Evolutionary conservation across 1,140 invertebrate genomes (phyloP), one percentile per base, ranked within the genome.

Genomic region (Caenorhabditis elegans): DNA sequence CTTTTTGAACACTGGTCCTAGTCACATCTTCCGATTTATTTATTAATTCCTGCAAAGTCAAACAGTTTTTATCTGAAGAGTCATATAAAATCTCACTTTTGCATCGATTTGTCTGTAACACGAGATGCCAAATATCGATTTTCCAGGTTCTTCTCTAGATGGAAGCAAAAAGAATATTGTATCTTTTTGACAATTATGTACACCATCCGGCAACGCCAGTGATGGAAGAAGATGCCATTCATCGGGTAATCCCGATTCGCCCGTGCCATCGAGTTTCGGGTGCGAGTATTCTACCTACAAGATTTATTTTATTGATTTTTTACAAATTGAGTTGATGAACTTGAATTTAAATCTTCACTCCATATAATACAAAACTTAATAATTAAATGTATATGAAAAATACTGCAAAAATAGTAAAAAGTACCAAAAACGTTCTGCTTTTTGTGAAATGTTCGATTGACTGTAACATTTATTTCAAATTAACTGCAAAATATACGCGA

Each of bases 21-120:
- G 97, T 99, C 87, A 99, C 95, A 90, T 98, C 96, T n/a, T 95
- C 94, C n/a, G 95, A 95, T 84, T 94, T 94, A 90, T 95, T 95
- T 87, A 95, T 93, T 31, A 98, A 91, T 93, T 95, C 94, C 94
- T 96, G 88, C 80, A 88, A 83, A 84, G 46, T 31, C 22, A 43
- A 8, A 43, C 5, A 8, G 39, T 5, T 43, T 8, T 5, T 8
- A 43, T 43, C 15, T 5, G 6, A 43, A 43, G 6, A 8, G 15
- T 43, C 39, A 43, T 15, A 43, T 53, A 24, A 10, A 48, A 22
- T 36, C 84, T 90, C 92, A 96, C 95, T 91, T 96, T 95, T 17
- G 96, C 93, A 86, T 96, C 94, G 87, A 99, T 98, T 92, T 99
- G 97, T 84, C 96, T 92, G 90, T 97, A 99, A 91, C 97, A 99